These are phyloP conservation scores for Pachycephala philippinensis DNA, from an alignment of 2,113 vertebrate species.

Conservation along the genomic window DNA sequence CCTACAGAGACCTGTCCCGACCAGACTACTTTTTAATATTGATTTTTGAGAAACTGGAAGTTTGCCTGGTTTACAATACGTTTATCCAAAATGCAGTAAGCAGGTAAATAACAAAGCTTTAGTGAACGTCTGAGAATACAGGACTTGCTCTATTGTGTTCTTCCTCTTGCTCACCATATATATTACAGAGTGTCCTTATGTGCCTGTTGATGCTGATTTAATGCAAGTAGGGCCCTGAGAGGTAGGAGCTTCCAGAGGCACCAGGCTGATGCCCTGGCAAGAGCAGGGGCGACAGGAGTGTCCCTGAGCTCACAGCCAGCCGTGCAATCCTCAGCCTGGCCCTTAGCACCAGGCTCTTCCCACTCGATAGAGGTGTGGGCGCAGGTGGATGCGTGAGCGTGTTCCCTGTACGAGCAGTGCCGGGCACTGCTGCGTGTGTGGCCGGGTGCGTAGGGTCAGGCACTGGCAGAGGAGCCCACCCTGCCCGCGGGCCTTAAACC, in stretches of 20 bases:
- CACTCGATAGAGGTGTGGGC: accelerated
- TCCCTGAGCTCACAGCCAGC: not conserved
- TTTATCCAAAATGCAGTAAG: not conserved
- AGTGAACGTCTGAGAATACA: accelerated
- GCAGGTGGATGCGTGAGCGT: accelerated
- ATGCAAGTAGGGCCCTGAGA: not conserved
- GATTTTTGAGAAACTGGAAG: slow-evolving; percentile 14
- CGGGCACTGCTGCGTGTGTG: accelerated
- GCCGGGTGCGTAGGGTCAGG: not conserved
- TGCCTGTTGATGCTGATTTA: not conserved
- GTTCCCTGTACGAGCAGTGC: accelerated
- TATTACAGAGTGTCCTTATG: not conserved
- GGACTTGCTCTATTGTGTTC: not conserved
- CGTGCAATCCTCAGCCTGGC: accelerated
- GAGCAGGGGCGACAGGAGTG: not conserved
- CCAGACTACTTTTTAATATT: slow-evolving; percentile 15
- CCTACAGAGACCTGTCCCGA: not conserved
- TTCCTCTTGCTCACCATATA: not conserved
- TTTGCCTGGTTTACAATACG: not conserved
- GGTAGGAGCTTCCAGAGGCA: not conserved
- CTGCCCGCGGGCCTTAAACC: not conserved
- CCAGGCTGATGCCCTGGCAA: not conserved
- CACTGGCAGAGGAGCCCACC: not conserved
- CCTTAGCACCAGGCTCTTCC: not conserved
- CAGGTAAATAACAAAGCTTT: slow-evolving; percentile 9